These are phyloP conservation scores for Leptoclinus maculatus DNA, from an alignment of 2,797 vertebrate species.

Conservation along the genomic window DNA sequence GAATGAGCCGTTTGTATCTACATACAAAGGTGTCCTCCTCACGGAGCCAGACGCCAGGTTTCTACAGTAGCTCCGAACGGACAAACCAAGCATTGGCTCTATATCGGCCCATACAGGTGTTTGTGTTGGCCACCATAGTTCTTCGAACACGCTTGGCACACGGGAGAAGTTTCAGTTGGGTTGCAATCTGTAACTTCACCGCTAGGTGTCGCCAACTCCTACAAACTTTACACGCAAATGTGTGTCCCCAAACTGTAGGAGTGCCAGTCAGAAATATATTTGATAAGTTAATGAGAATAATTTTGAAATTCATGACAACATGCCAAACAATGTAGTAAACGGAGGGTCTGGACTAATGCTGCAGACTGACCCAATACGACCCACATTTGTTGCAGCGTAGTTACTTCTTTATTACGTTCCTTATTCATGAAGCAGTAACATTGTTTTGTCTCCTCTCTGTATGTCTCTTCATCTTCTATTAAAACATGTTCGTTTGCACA, in stretches of 20 bases:
- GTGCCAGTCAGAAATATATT: not conserved
- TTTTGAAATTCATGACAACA: not conserved
- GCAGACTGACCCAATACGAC: not conserved
- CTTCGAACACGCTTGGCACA: too few species aligned
- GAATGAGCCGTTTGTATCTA: too few species aligned
- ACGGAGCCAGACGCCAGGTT: not conserved
- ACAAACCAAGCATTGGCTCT: not conserved
- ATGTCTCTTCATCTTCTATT: not conserved
- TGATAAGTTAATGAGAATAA: not conserved
- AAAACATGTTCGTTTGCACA: constrained; percentile 30
- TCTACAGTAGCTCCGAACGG: not conserved
- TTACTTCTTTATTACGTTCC: not conserved
- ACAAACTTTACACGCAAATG: not conserved
- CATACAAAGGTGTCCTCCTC: too few species aligned
- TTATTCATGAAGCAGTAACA: not conserved
- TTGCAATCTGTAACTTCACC: too few species aligned
- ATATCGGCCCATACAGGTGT: not conserved
- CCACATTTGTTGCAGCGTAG: too few species aligned
- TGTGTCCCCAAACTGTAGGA: not conserved
- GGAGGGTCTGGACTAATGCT: not conserved
- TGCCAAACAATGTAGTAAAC: not conserved
- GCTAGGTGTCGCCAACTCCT: not conserved
- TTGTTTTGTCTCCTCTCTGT: not conserved
- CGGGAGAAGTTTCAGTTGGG: too few species aligned
- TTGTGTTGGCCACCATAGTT: too few species aligned